These are phyloP conservation scores for Epicauta chinensis DNA, from an alignment of 1,140 invertebrate species.

Conservation along the genomic window DNA sequence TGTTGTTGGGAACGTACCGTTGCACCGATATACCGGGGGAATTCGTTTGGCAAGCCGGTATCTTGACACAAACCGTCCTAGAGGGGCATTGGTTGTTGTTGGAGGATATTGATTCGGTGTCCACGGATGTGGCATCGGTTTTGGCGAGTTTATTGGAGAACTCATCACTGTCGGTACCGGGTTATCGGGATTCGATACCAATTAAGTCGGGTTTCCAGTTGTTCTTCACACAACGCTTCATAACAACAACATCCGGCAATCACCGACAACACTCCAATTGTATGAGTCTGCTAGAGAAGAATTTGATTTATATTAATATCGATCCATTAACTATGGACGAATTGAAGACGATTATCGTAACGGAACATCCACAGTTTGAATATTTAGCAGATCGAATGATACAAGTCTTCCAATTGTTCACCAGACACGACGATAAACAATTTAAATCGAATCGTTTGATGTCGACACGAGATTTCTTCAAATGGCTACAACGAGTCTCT, in stretches of 20 bases:
- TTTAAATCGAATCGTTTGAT: slow-evolving; percentile 53
- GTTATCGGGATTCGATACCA: slow-evolving; percentile 73
- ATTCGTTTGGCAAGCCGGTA: slow-evolving; percentile 93
- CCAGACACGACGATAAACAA: slow-evolving; percentile 39
- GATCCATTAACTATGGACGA: slow-evolving; percentile 71
- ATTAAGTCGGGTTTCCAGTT: slow-evolving; percentile 81
- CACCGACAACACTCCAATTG: slow-evolving; percentile 59
- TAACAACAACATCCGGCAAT: slow-evolving; percentile 49
- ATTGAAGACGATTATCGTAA: slow-evolving; percentile 60
- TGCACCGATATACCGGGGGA: slow-evolving; percentile 96
- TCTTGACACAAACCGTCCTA: slow-evolving; percentile 80
- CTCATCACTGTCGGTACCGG: slow-evolving; percentile 74
- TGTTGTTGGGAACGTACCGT: slow-evolving; percentile 87
- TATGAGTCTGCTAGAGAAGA: slow-evolving; percentile 66
- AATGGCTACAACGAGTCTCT: slow-evolving; percentile 79
- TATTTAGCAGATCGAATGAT: slow-evolving; percentile 73
- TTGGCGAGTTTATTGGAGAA: slow-evolving; percentile 81
- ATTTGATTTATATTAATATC: slow-evolving; percentile 75
- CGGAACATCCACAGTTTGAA: slow-evolving; percentile 63
- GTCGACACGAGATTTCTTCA: slow-evolving; percentile 85
- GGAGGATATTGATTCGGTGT: slow-evolving; percentile 93
- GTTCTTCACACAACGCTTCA: slow-evolving; percentile 78
- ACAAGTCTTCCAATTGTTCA: slow-evolving; percentile 78
- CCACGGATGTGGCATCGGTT: slow-evolving; percentile 86
- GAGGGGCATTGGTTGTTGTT: slow-evolving; percentile 88